Evolutionary conservation across 92 coral and sea anemone species (phyloP).

Genomic region (Porites evermanni): DNA sequence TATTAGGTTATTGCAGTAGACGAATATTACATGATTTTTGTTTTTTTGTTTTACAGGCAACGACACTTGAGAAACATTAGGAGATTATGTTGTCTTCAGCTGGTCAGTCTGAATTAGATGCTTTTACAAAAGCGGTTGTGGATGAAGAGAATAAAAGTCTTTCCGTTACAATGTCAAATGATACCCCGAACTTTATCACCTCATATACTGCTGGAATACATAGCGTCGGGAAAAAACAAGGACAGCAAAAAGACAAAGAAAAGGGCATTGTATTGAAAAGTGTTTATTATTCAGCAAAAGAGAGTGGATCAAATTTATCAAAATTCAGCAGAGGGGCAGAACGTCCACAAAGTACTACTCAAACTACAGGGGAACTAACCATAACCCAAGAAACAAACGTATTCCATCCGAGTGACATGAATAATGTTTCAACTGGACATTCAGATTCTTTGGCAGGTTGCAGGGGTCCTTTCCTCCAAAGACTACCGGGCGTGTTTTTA

Average conservation of each 20-base stretch:
- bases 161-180: background rate
- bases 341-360: too few relatives aligned
- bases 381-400: too few relatives aligned
- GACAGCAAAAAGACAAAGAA: background rate
- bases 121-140: background rate
- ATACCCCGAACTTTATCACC: background rate
- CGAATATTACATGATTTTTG: too few relatives aligned
- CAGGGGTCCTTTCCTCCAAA: too few relatives aligned
- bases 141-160: background rate
- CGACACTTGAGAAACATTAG: too few relatives aligned
- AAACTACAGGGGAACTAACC: background rate
- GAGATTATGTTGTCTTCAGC: background rate
- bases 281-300: background rate
- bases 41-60: too few relatives aligned
- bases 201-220: background rate
- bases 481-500: too few relatives aligned
- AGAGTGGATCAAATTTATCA: background rate
- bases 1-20: too few relatives aligned
- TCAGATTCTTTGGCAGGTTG: too few relatives aligned
- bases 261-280: background rate
- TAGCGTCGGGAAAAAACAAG: background rate
- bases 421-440: too few relatives aligned
- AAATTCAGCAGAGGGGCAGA: background rate
- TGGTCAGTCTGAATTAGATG: background rate
- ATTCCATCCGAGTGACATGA: too few relatives aligned